phyloP scores from a whole-genome alignment of 1,140 invertebrate species.

The Spodoptera litura region DNA sequence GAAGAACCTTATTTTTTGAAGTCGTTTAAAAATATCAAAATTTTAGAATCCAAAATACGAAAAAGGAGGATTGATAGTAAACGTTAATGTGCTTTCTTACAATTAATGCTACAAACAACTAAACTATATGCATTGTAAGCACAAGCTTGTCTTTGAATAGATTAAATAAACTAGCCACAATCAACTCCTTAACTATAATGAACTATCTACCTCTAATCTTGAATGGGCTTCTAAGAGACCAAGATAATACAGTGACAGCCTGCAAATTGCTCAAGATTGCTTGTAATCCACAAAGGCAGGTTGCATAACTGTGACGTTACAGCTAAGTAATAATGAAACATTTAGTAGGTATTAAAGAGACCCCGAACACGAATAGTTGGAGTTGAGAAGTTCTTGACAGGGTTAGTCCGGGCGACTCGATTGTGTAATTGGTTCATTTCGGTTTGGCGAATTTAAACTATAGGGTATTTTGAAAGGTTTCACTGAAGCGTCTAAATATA shows the following conservation, averaged over 20 bases:
- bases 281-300: neutral
- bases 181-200: neutral
- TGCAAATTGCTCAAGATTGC: conserved; percentile 15
- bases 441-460: neutral
- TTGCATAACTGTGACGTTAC: conserved; percentile 18
- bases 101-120: too few species aligned
- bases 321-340: conserved; percentile 33
- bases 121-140: too few species aligned
- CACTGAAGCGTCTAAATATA: too few species aligned
- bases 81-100: too few species aligned
- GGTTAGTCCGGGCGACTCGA: neutral
- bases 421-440: conserved; percentile 5
- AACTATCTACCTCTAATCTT: conserved; percentile 11
- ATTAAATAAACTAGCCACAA: neutral
- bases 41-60: too few species aligned
- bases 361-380: conserved; percentile 6
- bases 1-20: too few species aligned
- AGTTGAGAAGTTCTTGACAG: conserved; percentile 21
- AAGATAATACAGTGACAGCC: conserved; percentile 2
- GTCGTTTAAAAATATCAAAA: too few species aligned
- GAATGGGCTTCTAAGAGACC: neutral
- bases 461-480: too few species aligned
- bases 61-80: too few species aligned
- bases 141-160: neutral
- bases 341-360: conserved; percentile 18